A percentile compares a stretch with the other conserved stretches of the same genome.
phyloP scores from a whole-genome alignment of 2,888 invertebrate species.

The Diloba caeruleocephala region DNA sequence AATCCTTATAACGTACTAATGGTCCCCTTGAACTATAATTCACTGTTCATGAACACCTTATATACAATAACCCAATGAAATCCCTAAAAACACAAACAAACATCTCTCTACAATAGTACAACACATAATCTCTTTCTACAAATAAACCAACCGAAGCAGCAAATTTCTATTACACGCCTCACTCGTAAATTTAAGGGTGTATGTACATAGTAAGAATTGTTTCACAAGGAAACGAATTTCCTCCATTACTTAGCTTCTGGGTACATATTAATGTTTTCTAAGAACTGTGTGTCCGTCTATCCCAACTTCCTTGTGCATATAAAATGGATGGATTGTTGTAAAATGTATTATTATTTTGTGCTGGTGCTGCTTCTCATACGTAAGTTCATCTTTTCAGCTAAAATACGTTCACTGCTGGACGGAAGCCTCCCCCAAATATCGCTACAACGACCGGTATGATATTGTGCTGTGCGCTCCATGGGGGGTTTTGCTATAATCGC shows the following conservation, averaged over 20 bases:
- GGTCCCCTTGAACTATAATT: no score
- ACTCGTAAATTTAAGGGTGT: conserved; percentile 30
- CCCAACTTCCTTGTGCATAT: conserved; percentile 62
- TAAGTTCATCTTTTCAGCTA: no score
- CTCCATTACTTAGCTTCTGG: conserved; percentile 63
- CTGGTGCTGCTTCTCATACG: conserved; percentile 20
- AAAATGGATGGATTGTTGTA: conserved; percentile 38
- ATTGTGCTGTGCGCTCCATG: no score
- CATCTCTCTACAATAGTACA: background rate
- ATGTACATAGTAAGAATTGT: conserved; percentile 54
- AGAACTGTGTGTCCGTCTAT: conserved; percentile 53
- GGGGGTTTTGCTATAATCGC: no score
- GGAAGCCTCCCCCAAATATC: no score
- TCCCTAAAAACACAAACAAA: conserved; percentile 4
- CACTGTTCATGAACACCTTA: no score
- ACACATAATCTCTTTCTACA: conserved; percentile 31
- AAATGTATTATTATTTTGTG: conserved; percentile 23
- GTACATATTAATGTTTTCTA: conserved; percentile 66
- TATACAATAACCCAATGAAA: no score
- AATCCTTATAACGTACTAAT: no score
- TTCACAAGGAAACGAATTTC: conserved; percentile 72
- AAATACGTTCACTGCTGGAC: no score
- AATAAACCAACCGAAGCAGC: conserved; percentile 32
- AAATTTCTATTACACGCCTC: conserved; percentile 34
- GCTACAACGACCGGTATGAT: no score